Evolutionary conservation across 2,888 invertebrate species (phyloP).

Genomic region (Acanthosepion lycidas): DNA sequence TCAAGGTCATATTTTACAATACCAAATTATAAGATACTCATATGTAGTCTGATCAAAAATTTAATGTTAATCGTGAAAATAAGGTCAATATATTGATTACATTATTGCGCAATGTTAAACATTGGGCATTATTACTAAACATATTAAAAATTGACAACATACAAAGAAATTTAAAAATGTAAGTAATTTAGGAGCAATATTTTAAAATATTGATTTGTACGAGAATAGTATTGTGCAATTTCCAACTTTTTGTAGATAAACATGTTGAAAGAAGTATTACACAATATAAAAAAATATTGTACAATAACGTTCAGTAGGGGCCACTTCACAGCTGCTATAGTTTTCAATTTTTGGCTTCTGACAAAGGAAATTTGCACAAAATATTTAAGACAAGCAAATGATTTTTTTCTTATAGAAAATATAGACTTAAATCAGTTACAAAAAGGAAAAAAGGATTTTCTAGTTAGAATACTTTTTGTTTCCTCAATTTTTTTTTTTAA

Average conservation of each 20-base stretch:
- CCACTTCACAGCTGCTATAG: neutral
- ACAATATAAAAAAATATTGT: neutral
- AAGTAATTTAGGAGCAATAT: too few relatives aligned
- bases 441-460: neutral
- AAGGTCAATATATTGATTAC: too few relatives aligned
- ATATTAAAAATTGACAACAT: too few relatives aligned
- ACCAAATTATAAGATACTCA: neutral
- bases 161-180: too few relatives aligned
- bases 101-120: too few relatives aligned
- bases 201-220: too few relatives aligned
- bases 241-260: neutral
- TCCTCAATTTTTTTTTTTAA: neutral
- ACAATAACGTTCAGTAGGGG: neutral
- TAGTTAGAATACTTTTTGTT: neutral
- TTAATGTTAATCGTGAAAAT: too few relatives aligned
- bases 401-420: slow-evolving; percentile 16
- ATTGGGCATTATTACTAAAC: too few relatives aligned
- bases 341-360: neutral
- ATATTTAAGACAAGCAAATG: neutral
- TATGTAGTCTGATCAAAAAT: too few relatives aligned
- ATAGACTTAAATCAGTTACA: neutral
- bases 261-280: slow-evolving; percentile 1
- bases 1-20: neutral
- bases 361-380: neutral
- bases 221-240: slow-evolving; percentile 1